Conservation (phyloP, 2,113 vertebrate genomes). For the Odontophorus gujanensis region DNA sequence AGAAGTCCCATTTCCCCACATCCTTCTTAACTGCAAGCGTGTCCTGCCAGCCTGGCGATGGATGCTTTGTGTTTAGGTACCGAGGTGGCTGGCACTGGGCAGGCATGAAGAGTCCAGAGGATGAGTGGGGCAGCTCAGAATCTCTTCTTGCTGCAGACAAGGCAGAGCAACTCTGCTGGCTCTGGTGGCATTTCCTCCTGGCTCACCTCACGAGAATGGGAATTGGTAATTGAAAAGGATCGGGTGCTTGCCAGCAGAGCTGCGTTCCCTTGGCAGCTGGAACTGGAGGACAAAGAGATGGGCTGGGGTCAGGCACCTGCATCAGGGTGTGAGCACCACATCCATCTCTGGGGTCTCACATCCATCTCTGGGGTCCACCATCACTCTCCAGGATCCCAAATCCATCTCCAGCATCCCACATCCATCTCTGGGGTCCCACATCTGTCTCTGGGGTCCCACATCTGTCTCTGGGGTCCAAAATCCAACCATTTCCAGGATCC, state of each 20-base stretch:
- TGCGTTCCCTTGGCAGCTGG: not conserved
- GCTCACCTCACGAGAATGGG: constrained; percentile 12
- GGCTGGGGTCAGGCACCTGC: not conserved
- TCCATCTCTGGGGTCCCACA: not conserved
- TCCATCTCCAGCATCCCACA: not conserved
- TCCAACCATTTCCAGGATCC: not conserved
- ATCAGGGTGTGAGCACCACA: fast-evolving
- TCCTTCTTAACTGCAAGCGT: not conserved
- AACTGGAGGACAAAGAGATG: not conserved
- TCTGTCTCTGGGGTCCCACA: not conserved
- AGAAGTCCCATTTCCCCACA: not conserved
- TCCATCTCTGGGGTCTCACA: not conserved
- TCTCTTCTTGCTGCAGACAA: not conserved
- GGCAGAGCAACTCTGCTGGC: not conserved
- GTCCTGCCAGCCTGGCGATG: not conserved
- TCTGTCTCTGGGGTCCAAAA: not conserved
- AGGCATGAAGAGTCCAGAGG: not conserved
- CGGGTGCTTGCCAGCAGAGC: constrained; percentile 40
- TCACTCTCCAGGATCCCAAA: not conserved
- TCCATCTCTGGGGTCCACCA: not conserved
- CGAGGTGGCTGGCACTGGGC: not conserved
- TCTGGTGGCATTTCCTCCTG: constrained; percentile 53
- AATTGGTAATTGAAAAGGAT: constrained; percentile 63
- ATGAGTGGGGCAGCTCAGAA: not conserved
- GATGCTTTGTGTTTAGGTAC: not conserved